Percentiles rank a stretch among this genome's conserved stretches.
phyloP scores from a whole-genome alignment of 2,797 vertebrate species.

The Sebastes minor region DNA sequence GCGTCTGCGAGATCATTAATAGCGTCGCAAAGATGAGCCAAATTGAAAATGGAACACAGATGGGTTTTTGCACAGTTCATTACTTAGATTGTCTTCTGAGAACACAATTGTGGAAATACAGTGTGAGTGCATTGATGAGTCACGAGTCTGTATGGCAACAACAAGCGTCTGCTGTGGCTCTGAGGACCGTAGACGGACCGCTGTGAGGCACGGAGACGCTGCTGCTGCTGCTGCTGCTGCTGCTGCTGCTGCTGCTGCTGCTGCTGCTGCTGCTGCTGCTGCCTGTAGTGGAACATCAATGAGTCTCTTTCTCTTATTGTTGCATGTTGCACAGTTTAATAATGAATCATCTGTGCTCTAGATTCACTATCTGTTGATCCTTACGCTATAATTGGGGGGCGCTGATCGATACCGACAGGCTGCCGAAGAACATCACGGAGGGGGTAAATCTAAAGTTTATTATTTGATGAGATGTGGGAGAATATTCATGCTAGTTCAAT shows the following conservation, averaged over 20 bases:
- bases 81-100: slow-evolving; percentile 56
- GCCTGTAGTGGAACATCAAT: slow-evolving; percentile 10
- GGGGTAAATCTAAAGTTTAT: neutral
- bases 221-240: neutral
- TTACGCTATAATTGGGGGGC: neutral
- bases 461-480: neutral
- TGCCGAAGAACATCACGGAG: neutral
- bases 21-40: slow-evolving; percentile 26
- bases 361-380: neutral
- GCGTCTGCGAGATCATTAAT: slow-evolving; percentile 49
- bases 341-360: neutral
- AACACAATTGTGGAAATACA: slow-evolving; percentile 39
- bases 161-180: slow-evolving; percentile 10
- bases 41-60: slow-evolving; percentile 63
- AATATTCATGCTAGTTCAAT: neutral
- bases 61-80: slow-evolving; percentile 73
- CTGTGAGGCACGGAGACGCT: slow-evolving; percentile 11
- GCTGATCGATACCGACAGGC: neutral
- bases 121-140: slow-evolving; percentile 16
- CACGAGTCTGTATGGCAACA: neutral
- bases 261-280: neutral
- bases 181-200: neutral
- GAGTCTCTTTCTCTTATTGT: slow-evolving; percentile 7
- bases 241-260: neutral
- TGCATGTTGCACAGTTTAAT: neutral